Percentiles rank a stretch among this genome's conserved stretches.
Conservation (phyloP, 2,888 invertebrate genomes). For the Xylophagus ater region DNA sequence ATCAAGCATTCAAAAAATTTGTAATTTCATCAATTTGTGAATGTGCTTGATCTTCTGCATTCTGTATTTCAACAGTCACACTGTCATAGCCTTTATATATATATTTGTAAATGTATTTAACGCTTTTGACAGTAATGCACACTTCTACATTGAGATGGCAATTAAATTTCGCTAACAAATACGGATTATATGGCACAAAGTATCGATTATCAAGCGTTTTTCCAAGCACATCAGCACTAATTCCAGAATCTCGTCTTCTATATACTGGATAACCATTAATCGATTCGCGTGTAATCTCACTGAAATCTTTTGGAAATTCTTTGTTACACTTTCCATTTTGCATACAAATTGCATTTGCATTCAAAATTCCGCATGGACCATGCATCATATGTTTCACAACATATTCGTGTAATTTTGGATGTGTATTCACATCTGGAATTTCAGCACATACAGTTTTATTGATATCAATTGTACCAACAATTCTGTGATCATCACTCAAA, state of each 20-base stretch:
- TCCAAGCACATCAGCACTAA: not conserved
- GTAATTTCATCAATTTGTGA: not conserved
- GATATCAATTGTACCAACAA: no score
- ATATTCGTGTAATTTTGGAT: not conserved
- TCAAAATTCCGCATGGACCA: no score
- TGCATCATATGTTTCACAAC: not conserved
- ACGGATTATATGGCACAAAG: not conserved
- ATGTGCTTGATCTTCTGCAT: not conserved
- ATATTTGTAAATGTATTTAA: no score
- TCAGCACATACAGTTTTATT: no score
- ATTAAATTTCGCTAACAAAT: no score
- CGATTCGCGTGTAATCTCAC: not conserved
- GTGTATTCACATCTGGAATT: not conserved
- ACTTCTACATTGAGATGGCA: no score
- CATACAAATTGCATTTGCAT: no score
- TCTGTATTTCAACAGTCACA: not conserved
- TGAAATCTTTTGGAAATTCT: conserved; percentile 4
- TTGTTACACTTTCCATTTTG: no score
- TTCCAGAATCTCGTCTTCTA: conserved; percentile 2
- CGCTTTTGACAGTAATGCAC: no score
- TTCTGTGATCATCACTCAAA: not conserved
- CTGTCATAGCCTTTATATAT: conserved; percentile 1
- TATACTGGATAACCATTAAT: conserved; percentile 2
- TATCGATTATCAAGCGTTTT: conserved; percentile 2
- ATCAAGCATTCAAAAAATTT: no score